phyloP scores from a whole-genome alignment of 2,113 vertebrate species.

The Lamprotornis superbus region DNA sequence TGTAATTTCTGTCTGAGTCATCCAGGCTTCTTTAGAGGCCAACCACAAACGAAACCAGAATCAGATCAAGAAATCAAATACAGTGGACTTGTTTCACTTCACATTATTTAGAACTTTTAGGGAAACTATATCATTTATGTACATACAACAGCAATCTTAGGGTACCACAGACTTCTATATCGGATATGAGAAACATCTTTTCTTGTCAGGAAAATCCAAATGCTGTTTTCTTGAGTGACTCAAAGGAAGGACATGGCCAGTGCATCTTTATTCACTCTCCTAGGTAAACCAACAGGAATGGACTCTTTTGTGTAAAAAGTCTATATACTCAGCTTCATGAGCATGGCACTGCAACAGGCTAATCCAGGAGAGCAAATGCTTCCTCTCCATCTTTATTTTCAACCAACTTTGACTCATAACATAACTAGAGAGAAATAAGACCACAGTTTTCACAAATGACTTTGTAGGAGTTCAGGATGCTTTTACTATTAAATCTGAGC shows the following conservation, averaged over 20 bases:
- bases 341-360: neutral
- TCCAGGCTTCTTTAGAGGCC: constrained; percentile 17
- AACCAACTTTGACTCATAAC: neutral
- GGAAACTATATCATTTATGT: constrained; percentile 29
- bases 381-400: neutral
- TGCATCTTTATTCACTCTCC: neutral
- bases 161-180: neutral
- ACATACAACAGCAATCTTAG: neutral
- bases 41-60: constrained; percentile 63
- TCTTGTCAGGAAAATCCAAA: neutral
- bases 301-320: neutral
- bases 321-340: neutral
- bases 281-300: neutral
- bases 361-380: neutral
- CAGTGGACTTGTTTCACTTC: constrained; percentile 23
- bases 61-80: constrained; percentile 34
- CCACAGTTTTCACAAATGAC: neutral
- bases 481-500: neutral
- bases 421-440: neutral
- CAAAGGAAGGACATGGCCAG: neutral
- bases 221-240: neutral
- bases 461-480: neutral
- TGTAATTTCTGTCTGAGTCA: constrained; percentile 21
- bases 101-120: constrained; percentile 17
- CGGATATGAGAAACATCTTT: neutral